Evolutionary conservation across 2,113 vertebrate genomes (phyloP), one percentile per base, ranked within the genome.

Genomic region (Cyrtonyx montezumae): DNA sequence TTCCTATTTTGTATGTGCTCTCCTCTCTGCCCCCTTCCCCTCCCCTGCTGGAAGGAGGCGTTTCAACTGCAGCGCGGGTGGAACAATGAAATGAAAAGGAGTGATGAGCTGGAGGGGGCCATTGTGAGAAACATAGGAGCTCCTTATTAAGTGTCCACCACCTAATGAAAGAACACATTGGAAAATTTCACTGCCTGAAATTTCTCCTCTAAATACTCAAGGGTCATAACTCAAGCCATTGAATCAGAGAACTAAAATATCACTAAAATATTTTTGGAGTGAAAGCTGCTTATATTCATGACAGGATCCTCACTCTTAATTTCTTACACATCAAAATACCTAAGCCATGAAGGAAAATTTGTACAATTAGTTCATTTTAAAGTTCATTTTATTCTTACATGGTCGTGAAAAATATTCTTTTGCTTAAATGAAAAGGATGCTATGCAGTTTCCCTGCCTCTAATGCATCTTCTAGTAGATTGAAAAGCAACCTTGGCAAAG

Each of bases 61-160:
- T 85, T 96, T 91, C 91, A 94, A 78, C 90, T 80, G 51, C 69
- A 78, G 93, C 18, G 0, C 23, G 58, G 61, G 55, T 51, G 43
- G 51, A 84, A 89, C 93, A 96, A 95, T 85, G 69, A 89, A 94
- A 83, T 94, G 90, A 93, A 96, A 96, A 95, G 91, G 71, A 91
- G 82, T 94, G 93, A 96, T 91, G 91, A 95, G n/a, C 79, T 86
- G 91, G 93, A 95, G 94, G 90, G 90, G 82, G 76, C 55, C 90
- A 90, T 91, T 95, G 91, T 94, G 87, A 92, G 73, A 80, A 93
- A 83, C 84, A 84, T 13, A 87, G 91, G 90, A 86, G 53, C 77
- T 92, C 73, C 76, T 85, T 91, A 83, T 91, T 96, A 80, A 88
- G 73, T 80, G 79, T 88, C 90, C 76, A 84, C 56, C 36, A 83